Conservation (phyloP, 1,140 invertebrate genomes). For the Charaxes varanes region DNA sequence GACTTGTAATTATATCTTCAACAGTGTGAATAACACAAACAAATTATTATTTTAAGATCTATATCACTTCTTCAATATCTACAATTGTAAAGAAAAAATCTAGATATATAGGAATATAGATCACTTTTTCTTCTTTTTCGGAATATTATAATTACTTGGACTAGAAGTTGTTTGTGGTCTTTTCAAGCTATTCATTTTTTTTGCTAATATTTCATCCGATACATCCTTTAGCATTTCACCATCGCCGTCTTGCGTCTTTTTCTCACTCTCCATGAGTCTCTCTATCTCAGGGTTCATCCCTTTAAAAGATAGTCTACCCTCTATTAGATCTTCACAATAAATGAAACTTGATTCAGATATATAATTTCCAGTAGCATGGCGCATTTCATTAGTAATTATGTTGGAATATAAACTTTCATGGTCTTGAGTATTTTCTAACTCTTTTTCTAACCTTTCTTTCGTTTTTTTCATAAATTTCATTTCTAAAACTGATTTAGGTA, state of each 20-base stretch:
- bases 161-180: conserved; percentile 39
- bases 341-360: conserved; percentile 85
- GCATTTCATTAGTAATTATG: conserved; percentile 78
- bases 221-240: conserved; percentile 77
- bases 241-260: conserved; percentile 41
- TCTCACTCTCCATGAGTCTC: conserved; percentile 78
- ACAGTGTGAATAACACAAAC: too few relatives aligned
- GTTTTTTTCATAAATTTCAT: conserved; percentile 95
- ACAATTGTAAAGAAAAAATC: too few relatives aligned
- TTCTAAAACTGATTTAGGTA: conserved; percentile 82
- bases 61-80: too few relatives aligned
- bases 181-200: conserved; percentile 76
- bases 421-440: conserved; percentile 82
- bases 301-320: conserved; percentile 88
- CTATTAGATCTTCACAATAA: conserved; percentile 83
- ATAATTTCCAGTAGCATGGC: conserved; percentile 77
- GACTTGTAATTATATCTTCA: too few relatives aligned
- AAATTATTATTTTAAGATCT: too few relatives aligned
- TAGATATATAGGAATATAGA: too few relatives aligned
- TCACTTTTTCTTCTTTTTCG: conserved; percentile 36
- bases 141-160: conserved; percentile 26
- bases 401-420: conserved; percentile 78
- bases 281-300: conserved; percentile 94
- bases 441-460: conserved; percentile 86
- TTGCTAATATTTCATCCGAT: conserved; percentile 75